Conservation (phyloP, 2,888 invertebrate genomes). For the Drosophila setosimentum region DNA sequence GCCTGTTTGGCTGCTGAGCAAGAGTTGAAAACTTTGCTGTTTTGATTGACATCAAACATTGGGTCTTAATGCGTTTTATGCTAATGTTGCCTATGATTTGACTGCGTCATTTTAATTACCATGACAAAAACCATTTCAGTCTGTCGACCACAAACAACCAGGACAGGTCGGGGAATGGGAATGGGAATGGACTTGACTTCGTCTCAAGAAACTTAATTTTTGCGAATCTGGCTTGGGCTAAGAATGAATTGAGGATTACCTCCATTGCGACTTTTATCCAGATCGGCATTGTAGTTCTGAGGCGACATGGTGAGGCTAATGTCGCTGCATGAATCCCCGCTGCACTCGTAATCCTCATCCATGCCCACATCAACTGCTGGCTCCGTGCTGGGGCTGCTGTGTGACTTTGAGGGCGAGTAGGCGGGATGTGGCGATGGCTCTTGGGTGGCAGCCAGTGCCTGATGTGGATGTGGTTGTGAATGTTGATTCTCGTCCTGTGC, state of each 20-base stretch:
- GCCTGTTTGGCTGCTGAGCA: conserved; percentile 36
- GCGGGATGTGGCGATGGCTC: conserved; percentile 27
- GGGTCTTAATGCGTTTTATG: conserved; percentile 81
- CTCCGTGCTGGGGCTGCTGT: conserved; percentile 55
- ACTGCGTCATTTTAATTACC: conserved; percentile 69
- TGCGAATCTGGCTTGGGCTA: neutral
- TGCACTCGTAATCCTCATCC: conserved; percentile 84
- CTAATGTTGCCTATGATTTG: conserved; percentile 69
- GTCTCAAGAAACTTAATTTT: neutral
- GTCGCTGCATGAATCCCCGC: conserved; percentile 85
- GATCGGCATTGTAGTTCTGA: conserved; percentile 76
- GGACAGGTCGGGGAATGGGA: neutral
- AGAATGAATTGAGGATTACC: conserved; percentile 59
- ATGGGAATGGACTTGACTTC: neutral
- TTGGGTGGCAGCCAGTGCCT: conserved; percentile 8
- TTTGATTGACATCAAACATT: conserved; percentile 83
- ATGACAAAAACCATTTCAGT: conserved; percentile 61
- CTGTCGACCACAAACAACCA: conserved; percentile 6
- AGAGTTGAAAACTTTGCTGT: conserved; percentile 67
- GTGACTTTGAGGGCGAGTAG: conserved; percentile 64
- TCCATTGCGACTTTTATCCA: conserved; percentile 82
- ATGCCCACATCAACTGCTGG: conserved; percentile 79
- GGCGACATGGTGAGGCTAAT: conserved; percentile 85
- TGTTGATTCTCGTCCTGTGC: conserved; percentile 51
- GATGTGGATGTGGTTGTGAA: conserved; percentile 24